Percentiles rank a stretch among this genome's conserved stretches.
phyloP scores from a whole-genome alignment of 2,888 invertebrate species.

The Xylocampa areola region DNA sequence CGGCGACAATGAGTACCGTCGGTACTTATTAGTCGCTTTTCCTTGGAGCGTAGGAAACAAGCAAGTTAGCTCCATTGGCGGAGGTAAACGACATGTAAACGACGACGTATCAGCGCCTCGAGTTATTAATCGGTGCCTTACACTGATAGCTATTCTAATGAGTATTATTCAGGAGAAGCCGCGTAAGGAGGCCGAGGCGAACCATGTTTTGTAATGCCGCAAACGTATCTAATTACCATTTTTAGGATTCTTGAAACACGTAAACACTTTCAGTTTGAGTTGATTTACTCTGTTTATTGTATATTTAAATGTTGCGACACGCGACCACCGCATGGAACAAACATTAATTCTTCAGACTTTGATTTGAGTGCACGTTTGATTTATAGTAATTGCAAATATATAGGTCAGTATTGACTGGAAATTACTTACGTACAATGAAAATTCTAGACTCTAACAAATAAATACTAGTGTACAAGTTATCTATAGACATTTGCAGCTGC shows the following conservation, averaged over 20 bases:
- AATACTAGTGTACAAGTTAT: constrained; percentile 25
- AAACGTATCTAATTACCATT: constrained; percentile 62
- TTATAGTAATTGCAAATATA: constrained; percentile 53
- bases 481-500: constrained; percentile 36
- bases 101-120: constrained; percentile 79
- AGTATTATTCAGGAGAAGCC: constrained; percentile 76
- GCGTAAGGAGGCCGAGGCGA: constrained; percentile 86
- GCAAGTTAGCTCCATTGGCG: constrained; percentile 67
- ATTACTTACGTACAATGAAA: constrained; percentile 30
- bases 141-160: constrained; percentile 89
- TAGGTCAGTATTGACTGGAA: constrained; percentile 54
- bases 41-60: constrained; percentile 75
- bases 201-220: constrained; percentile 72
- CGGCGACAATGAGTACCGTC: constrained; percentile 65
- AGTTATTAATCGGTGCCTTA: constrained; percentile 87
- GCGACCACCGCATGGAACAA: constrained; percentile 16
- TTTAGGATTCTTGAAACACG: constrained; percentile 64
- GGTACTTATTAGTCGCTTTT: constrained; percentile 66
- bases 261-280: constrained; percentile 53
- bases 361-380: constrained; percentile 45
- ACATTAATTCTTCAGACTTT: constrained; percentile 50
- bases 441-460: constrained; percentile 37
- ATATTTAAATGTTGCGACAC: constrained; percentile 43
- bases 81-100: constrained; percentile 88
- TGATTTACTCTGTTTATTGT: constrained; percentile 44